phyloP scores from a whole-genome alignment of 2,113 vertebrate genomes.

The Diadophis punctatus region DNA sequence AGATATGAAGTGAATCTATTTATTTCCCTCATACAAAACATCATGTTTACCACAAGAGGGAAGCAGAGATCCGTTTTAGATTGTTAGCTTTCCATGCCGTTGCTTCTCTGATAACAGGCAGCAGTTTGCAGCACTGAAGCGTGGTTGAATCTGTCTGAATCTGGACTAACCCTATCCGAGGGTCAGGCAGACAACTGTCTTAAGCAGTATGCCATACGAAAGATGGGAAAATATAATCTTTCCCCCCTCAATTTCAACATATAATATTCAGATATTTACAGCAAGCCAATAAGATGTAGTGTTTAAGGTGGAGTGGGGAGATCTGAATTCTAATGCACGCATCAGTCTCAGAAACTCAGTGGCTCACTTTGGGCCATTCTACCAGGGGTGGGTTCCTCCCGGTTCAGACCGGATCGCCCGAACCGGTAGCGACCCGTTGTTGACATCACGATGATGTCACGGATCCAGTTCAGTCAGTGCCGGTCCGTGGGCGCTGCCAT shows the following conservation, averaged over 20 bases:
- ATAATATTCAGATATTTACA: background rate
- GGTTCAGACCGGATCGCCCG: no score
- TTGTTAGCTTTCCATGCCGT: background rate
- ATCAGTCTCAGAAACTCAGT: background rate
- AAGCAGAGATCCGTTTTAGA: constrained; percentile 48
- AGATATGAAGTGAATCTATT: background rate
- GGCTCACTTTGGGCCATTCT: background rate
- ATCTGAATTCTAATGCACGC: background rate
- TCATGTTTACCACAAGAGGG: constrained; percentile 58
- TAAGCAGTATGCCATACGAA: background rate
- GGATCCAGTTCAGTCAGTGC: no score
- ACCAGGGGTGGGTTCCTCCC: background rate
- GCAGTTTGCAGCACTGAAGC: background rate
- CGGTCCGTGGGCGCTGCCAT: no score
- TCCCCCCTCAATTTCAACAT: background rate
- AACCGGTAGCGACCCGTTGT: no score
- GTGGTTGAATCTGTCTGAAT: background rate
- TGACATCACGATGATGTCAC: no score
- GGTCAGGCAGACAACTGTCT: background rate
- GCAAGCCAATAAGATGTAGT: background rate
- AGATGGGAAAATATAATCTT: background rate
- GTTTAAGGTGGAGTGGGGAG: background rate
- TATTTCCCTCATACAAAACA: constrained; percentile 11
- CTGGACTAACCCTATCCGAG: background rate
- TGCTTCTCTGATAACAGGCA: background rate